Evolutionary conservation across 2,797 vertebrate genomes (phyloP).

Genomic region (Podargus strigoides): DNA sequence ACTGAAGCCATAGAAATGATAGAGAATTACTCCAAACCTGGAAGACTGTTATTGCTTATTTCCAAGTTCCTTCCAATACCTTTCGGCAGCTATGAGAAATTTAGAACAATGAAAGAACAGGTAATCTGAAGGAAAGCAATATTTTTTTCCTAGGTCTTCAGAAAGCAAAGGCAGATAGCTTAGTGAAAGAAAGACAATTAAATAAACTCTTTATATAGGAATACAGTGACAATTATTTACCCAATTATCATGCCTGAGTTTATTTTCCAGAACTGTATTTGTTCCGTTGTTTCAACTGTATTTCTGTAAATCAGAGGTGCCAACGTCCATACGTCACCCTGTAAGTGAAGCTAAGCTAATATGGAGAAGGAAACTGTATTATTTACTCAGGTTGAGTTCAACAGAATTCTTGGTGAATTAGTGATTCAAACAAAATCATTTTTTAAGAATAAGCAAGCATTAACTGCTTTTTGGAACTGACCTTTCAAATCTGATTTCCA

Average conservation of each 20-base stretch:
- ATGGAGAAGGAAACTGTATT: not conserved
- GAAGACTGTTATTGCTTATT: not conserved
- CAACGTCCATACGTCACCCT: not conserved
- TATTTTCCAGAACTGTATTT: not conserved
- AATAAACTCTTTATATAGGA: not conserved
- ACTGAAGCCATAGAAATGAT: not conserved
- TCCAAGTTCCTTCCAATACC: not conserved
- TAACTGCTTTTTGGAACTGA: not conserved
- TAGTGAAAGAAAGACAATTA: not conserved
- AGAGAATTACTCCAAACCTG: not conserved
- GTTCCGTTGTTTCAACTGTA: not conserved
- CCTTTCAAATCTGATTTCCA: not conserved
- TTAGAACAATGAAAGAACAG: not conserved
- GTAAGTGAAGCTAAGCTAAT: not conserved
- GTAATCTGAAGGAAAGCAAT: not conserved
- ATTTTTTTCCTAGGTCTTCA: not conserved
- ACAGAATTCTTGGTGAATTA: not conserved
- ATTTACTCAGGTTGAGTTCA: not conserved
- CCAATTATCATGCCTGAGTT: not conserved
- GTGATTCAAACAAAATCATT: not conserved
- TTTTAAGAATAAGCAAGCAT: not conserved
- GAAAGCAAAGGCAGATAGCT: not conserved
- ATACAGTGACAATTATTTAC: not conserved
- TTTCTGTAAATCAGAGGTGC: not conserved
- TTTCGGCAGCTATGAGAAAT: not conserved